Conservation (phyloP, 1,140 invertebrate genomes). For the Leguminivora glycinivorella region DNA sequence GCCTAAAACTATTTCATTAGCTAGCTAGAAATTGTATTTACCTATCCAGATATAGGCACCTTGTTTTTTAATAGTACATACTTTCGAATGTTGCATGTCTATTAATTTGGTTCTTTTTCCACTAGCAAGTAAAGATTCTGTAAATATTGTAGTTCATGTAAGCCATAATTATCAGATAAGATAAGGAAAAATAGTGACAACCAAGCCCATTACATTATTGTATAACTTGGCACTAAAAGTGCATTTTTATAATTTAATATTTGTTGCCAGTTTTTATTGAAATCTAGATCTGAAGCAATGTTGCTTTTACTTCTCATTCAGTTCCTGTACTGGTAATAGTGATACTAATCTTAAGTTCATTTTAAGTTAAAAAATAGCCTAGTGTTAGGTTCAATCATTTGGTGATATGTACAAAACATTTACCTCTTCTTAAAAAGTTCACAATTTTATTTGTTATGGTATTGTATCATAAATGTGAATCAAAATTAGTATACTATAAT, state of each 20-base stretch:
- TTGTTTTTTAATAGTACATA: no score
- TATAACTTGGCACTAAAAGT: constrained; percentile 20
- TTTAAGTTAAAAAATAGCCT: constrained; percentile 11
- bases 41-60: no score
- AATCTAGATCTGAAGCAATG: constrained; percentile 4
- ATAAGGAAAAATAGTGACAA: constrained; percentile 13
- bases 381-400: constrained; percentile 20
- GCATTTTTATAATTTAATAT: constrained; percentile 22
- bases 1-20: neutral
- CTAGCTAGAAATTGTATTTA: no score
- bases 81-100: neutral
- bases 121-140: neutral
- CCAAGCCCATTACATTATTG: constrained; percentile 13
- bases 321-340: constrained; percentile 70
- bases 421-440: neutral
- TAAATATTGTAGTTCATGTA: neutral
- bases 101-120: neutral
- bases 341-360: constrained; percentile 69
- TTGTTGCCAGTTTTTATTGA: constrained; percentile 13
- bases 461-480: neutral
- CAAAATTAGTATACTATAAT: neutral
- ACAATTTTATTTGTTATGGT: neutral
- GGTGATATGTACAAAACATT: constrained; percentile 20
- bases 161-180: constrained; percentile 10
- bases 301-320: constrained; percentile 44